These are phyloP conservation scores for Tyto alba DNA, from an alignment of 2,113 vertebrate species.

Conservation along the genomic window DNA sequence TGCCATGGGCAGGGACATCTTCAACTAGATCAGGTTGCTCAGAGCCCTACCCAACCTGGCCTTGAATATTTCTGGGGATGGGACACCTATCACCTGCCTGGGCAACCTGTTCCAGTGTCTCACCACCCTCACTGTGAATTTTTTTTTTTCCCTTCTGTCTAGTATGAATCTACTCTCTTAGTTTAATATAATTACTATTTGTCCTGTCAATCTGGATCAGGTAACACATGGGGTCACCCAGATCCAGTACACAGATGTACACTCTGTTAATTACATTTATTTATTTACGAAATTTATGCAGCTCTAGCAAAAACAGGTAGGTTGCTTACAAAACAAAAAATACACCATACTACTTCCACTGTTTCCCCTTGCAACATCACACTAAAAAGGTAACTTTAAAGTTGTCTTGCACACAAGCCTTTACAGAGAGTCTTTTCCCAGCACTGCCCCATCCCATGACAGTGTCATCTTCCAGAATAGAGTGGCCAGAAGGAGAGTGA, in stretches of 20 bases:
- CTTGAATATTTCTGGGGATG: background rate
- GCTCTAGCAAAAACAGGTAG: background rate
- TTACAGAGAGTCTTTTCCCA: background rate
- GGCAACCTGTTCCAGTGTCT: background rate
- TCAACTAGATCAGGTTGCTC: background rate
- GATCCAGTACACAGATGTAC: background rate
- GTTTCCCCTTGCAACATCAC: background rate
- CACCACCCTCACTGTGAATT: background rate
- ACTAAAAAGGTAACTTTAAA: background rate
- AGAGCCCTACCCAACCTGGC: background rate
- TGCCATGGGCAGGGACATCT: background rate
- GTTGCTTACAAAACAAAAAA: background rate
- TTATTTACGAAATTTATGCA: background rate
- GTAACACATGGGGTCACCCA: background rate
- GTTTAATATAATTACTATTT: background rate
- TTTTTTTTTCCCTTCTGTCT: background rate
- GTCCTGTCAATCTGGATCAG: background rate
- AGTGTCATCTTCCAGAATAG: background rate
- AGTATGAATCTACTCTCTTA: background rate
- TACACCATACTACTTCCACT: background rate
- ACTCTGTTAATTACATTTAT: background rate
- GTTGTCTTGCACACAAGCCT: background rate
- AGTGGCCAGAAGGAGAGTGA: background rate
- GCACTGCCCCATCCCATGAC: background rate
- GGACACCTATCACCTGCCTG: background rate